Evolutionary conservation across 2,888 invertebrate genomes (phyloP), one percentile per base, ranked within the genome.

Genomic region (Cynaeus angustus): DNA sequence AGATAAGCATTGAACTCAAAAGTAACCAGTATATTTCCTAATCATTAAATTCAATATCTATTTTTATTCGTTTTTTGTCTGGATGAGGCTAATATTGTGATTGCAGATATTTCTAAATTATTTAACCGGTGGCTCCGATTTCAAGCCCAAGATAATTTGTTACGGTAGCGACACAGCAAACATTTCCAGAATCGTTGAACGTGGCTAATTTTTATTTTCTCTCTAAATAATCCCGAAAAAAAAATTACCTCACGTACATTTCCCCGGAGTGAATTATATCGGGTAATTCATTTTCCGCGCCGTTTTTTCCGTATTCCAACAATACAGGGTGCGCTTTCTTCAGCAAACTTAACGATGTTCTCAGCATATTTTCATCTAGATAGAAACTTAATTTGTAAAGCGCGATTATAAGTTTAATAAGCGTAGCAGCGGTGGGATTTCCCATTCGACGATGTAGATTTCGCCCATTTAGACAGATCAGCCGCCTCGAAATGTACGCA

Each of bases 361-460:
- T 50, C 59, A 33, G 67, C 67, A 59, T 67, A 59, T 67, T 67
- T 66, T 43, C 53, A 62, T 68, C 43, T 26, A 62, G 68, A 46
- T 45, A 53, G 66, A 66, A 68, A 74, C 56, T 72, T 74, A 72
- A 70, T 74, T 72, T 72, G 68, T 68, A 53, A 65, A 52, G 64
- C 61, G 68, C 58, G 73, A 74, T 74, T 74, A 72, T 74, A 74
- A 72, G 64, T 74, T 74, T 74, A 74, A 74, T 74, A 74, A 72
- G 68, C 56, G 70, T 53, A 59, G 68, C 53, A 61, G 21, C 55
- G 59, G 66, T 66, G 66, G 46, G 55, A 33, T 45, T 50, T 28
- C 59, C 21, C 46, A 50, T 50, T 43, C 50, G 38, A 28, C 55
- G 41, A 37, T 43, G 55, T 53, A 58, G 61, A 48, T 53, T 59